Percentiles rank a stretch among this genome's conserved stretches.
Evolutionary conservation across 1,140 invertebrate genomes (phyloP).

Genomic region (Diuraphis noxia): DNA sequence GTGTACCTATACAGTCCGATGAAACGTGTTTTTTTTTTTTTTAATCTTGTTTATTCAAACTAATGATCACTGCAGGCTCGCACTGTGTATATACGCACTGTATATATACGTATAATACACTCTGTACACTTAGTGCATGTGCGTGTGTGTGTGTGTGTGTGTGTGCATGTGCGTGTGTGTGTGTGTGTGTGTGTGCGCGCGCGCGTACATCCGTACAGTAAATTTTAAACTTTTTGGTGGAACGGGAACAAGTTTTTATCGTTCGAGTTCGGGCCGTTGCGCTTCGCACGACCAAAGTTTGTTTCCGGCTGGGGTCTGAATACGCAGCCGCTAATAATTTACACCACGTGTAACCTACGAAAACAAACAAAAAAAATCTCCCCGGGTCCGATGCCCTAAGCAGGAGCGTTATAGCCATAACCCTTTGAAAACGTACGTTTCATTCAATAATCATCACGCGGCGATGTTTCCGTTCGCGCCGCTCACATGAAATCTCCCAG

Average conservation of each 20-base stretch:
- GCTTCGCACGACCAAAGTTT: slow-evolving; percentile 3
- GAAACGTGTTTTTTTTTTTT: no score
- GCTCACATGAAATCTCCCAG: not conserved
- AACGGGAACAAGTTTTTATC: slow-evolving; percentile 19
- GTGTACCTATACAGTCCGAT: not conserved
- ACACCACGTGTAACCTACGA: not conserved
- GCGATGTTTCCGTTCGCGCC: not conserved
- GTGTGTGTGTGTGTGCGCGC: not conserved
- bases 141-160: not conserved
- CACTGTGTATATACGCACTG: no score
- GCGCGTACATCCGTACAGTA: not conserved
- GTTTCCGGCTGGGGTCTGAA: not conserved
- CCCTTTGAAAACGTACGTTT: slow-evolving; percentile 2
- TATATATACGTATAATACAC: not conserved
- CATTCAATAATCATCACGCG: not conserved
- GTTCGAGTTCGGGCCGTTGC: slow-evolving; percentile 8
- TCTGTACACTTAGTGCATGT: not conserved
- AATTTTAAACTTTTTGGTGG: slow-evolving; percentile 33
- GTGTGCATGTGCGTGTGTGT: not conserved
- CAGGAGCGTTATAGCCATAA: not conserved
- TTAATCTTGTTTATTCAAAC: slow-evolving; percentile 8
- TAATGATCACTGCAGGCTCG: not conserved
- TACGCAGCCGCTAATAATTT: slow-evolving; percentile 24
- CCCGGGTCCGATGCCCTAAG: no score
- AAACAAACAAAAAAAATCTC: slow-evolving; percentile 41